Evolutionary conservation across 2,797 vertebrate genomes (phyloP).

Genomic region (Sebastes reedi): DNA sequence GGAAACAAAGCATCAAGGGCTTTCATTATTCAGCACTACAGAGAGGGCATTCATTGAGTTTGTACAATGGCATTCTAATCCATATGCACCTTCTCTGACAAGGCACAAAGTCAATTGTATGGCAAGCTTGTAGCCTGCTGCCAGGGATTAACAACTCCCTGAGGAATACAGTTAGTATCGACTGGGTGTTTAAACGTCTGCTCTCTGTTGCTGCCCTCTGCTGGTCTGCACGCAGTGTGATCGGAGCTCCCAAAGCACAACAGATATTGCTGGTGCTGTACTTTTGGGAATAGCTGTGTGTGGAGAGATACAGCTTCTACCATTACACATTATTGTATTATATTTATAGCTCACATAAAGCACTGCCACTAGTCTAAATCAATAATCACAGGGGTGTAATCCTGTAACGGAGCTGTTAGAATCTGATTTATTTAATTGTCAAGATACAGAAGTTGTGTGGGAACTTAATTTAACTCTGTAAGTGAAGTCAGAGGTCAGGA

Average conservation of each 20-base stretch:
- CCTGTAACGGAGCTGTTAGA: neutral
- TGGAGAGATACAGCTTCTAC: neutral
- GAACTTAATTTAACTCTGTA: neutral
- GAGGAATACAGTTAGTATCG: constrained; percentile 17
- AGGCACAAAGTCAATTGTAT: constrained; percentile 62
- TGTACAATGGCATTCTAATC: constrained; percentile 60
- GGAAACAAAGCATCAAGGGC: constrained; percentile 60
- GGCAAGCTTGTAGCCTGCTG: constrained; percentile 41
- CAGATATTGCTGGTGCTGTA: neutral
- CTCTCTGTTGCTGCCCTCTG: constrained; percentile 73
- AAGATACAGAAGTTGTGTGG: neutral
- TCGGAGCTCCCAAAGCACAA: neutral
- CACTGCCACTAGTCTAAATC: neutral
- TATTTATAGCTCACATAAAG: neutral
- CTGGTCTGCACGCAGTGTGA: constrained; percentile 38
- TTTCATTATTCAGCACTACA: constrained; percentile 53
- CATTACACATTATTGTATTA: neutral
- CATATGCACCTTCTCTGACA: constrained; percentile 54
- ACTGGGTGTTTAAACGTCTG: constrained; percentile 20
- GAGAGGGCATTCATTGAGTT: constrained; percentile 63
- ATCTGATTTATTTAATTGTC: neutral
- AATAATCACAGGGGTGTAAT: neutral
- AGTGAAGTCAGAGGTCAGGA: neutral
- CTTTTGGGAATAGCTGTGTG: neutral
- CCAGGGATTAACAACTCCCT: constrained; percentile 57